Evolutionary conservation across 2,888 invertebrate genomes (phyloP), one percentile per base, ranked within the genome.

Genomic region (Meloe dianella): DNA sequence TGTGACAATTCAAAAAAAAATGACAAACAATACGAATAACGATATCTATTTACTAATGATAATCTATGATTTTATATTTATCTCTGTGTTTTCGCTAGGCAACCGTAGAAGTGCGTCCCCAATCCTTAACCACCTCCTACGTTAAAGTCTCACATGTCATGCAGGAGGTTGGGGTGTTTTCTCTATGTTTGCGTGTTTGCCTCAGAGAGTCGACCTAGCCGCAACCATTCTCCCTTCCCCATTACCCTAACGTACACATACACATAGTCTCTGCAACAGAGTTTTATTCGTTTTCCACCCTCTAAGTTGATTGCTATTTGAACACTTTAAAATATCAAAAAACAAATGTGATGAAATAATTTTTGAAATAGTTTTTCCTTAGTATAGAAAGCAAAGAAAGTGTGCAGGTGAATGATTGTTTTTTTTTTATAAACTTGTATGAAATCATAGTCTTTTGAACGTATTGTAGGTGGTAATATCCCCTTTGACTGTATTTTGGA

Each of bases 71-170:
- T 54, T 24, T 54, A 22, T 22, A 20, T 54, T 20, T 54, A 12
- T 54, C 22, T 54, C 24, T 54, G 54, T 54, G 12, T 12, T 54
- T 54, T 54, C 24, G 24, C 22, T 54, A 54, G 24, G 22, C 54
- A 54, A 24, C 54, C 54, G 24, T 54, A 54, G 12, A 54, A 54
- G 54, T 54, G 54, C 54, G 54, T 54, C 54, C 54, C 24, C 54
- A 54, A 54, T 54, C 54, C 54, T 54, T 14, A 54, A 54, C 54
- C 54, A 5, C 54, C 22, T 54, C 54, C n/a, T n/a, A n/a, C 24
- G 54, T 54, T 54, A 54, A 24, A 24, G 54, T 24, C 54, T 54
- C 54, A 54, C 54, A 54, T 54, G 54, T 54, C 54, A 54, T 54
- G 54, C 54, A 12, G 54, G 22, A 12, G 54, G 24, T 24, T 10